Conservation (phyloP, 2,888 invertebrate species). For the Dichetophora obliterata region DNA sequence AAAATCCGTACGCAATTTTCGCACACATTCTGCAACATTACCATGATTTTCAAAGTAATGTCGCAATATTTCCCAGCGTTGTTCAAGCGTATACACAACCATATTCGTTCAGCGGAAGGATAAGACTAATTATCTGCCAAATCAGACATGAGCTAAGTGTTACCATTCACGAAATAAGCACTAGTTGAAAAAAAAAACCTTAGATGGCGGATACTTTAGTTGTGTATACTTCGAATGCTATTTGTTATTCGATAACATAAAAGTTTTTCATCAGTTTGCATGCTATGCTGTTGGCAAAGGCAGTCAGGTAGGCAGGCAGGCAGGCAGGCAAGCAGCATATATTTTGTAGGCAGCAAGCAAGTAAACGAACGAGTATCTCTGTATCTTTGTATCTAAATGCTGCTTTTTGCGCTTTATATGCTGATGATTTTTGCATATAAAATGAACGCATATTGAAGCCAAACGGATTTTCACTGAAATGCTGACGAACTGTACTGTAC, state of each 20-base stretch:
- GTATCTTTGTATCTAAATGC: not conserved
- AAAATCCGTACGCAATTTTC: no score
- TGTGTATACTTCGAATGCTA: not conserved
- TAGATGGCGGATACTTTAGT: no score
- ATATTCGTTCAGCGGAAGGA: no score
- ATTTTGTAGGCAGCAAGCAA: not conserved
- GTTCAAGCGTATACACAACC: no score
- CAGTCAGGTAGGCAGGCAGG: not conserved
- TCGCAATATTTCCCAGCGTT: no score
- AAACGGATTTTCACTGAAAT: slow-evolving; percentile 15
- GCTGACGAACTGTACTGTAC: slow-evolving; percentile 23
- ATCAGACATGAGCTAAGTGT: no score
- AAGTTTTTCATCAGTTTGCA: not conserved
- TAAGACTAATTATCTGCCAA: no score
- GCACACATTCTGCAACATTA: no score
- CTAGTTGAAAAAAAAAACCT: no score
- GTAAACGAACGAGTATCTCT: not conserved
- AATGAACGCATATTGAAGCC: not conserved
- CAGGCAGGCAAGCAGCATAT: not conserved
- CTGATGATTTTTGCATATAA: slow-evolving; percentile 2
- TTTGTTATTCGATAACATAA: not conserved
- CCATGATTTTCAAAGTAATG: no score
- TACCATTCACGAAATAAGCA: no score
- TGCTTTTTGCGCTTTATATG: not conserved
- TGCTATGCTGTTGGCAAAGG: not conserved